These are phyloP conservation scores for Datnioides undecimradiatus DNA, from an alignment of 2,113 vertebrate genomes.

Conservation along the genomic window DNA sequence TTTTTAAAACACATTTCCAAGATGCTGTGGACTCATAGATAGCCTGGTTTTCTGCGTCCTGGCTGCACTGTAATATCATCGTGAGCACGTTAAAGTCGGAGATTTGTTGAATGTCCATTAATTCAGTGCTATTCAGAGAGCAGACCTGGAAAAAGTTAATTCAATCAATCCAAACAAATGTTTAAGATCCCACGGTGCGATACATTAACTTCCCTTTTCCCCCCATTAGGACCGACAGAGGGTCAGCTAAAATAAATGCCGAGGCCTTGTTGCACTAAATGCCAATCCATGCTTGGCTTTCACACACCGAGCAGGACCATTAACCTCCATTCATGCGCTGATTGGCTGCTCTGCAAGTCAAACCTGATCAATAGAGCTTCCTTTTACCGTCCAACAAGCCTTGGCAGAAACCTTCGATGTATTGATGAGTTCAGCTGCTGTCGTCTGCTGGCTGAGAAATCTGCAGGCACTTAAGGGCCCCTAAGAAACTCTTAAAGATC, in stretches of 20 bases:
- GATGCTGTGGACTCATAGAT: too few relatives aligned
- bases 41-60: too few relatives aligned
- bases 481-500: constrained; percentile 11
- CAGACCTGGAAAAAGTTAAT: constrained; percentile 6
- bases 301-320: constrained; percentile 49
- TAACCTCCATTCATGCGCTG: constrained; percentile 70
- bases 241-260: constrained; percentile 62
- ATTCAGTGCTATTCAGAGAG: not conserved
- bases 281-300: constrained; percentile 73
- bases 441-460: constrained; percentile 26
- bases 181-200: too few relatives aligned
- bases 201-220: constrained; percentile 43
- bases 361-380: constrained; percentile 68
- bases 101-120: not conserved
- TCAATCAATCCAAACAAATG: constrained; percentile 32
- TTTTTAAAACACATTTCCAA: too few relatives aligned
- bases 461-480: constrained; percentile 11
- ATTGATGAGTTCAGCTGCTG: constrained; percentile 55
- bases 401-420: constrained; percentile 54
- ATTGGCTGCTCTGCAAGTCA: constrained; percentile 57
- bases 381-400: constrained; percentile 55
- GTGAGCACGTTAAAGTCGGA: too few relatives aligned
- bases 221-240: constrained; percentile 34
- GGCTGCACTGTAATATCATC: too few relatives aligned
- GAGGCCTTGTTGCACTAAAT: constrained; percentile 57